Evolutionary conservation across 2,888 invertebrate genomes (phyloP), one percentile per base, ranked within the genome.

Genomic region (Geotrupes spiniger): DNA sequence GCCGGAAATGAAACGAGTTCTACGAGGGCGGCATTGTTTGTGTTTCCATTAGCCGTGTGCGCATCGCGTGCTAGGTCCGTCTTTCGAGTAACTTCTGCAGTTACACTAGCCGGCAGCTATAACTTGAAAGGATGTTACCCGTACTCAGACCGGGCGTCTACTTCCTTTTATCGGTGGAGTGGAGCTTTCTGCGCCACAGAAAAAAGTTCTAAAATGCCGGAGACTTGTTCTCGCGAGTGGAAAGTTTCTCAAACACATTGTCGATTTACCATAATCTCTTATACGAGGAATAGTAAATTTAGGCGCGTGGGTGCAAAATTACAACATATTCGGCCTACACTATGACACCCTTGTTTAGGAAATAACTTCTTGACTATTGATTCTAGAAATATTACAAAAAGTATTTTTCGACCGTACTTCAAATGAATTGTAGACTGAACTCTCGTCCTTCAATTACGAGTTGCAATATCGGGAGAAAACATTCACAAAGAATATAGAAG

Each of bases 401-500:
- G n/a, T n/a, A n/a, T n/a, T n/a, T n/a, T n/a, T 50, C 47, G 42
- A 49, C 52, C 52, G 52, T 49, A 47, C 50, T 47, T 52, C 56
- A 57, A 58, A 58, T 58, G 58, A 57, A 51, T 56, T 58, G 58
- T 58, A 56, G 57, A 50, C 43, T 50, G 49, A 50, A 53, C 56
- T 49, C 51, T 54, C 51, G 49, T 53, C 53, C 51, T 57, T 56
- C 58, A 58, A 58, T 58, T n/a, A n/a, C n/a, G 56, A 57, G 55
- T 57, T 58, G 56, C 58, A 58, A 57, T 57, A n/a, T n/a, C n/a
- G n/a, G n/a, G n/a, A n/a, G 56, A 57, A 57, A 57, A 58, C 53
- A 53, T 58, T 55, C 45, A 50, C 53, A 46, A 37, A 47, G 58
- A 58, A 58, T 58, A 57, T 58, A 56, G 56, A 58, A 52, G 56